These are phyloP conservation scores for Sinocyclocheilus anshuiensis DNA, from an alignment of 2,113 vertebrate species.

Conservation along the genomic window DNA sequence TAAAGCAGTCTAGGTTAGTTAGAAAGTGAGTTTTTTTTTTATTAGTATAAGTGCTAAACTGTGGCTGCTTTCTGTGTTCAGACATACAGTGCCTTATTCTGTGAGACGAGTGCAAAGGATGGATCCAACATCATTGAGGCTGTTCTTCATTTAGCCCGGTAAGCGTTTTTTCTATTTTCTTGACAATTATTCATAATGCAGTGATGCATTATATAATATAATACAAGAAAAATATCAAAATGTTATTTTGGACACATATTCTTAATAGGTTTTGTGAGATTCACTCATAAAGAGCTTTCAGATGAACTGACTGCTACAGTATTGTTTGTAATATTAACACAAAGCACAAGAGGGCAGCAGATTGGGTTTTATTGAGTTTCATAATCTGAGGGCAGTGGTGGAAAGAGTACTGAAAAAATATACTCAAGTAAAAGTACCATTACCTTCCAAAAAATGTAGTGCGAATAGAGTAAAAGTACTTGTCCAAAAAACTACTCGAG, in stretches of 20 bases:
- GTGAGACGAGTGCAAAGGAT: slow-evolving; percentile 86
- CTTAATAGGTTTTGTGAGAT: background rate
- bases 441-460: no score
- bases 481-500: no score
- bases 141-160: slow-evolving; percentile 86
- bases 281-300: background rate
- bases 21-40: background rate
- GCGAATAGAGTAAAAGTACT: no score
- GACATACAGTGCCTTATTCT: slow-evolving; percentile 80
- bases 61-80: slow-evolving; percentile 59
- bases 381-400: background rate
- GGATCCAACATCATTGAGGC: slow-evolving; percentile 84
- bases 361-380: background rate
- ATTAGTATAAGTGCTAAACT: background rate
- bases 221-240: background rate
- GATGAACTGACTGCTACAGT: background rate
- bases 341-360: slow-evolving; percentile 49
- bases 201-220: background rate
- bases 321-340: background rate
- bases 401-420: no score
- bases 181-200: background rate
- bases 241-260: background rate
- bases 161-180: slow-evolving; percentile 40
- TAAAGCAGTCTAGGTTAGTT: background rate
- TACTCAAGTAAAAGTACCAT: no score